A percentile compares a stretch with the other conserved stretches of the same genome.
phyloP scores from a whole-genome alignment of 2,888 invertebrate species.

The Notocelia uddmanniana region DNA sequence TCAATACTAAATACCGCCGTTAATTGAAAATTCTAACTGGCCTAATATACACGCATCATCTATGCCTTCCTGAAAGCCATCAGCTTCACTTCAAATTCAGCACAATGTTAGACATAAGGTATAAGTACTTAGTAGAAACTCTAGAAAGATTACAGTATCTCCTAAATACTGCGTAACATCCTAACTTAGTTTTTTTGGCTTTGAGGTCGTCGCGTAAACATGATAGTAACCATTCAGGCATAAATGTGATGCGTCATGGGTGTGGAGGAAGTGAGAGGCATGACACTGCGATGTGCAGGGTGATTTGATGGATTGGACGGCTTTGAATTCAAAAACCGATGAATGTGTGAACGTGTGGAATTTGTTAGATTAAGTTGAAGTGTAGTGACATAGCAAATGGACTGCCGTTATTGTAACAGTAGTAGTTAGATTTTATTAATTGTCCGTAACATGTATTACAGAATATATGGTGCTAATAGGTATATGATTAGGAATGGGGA shows the following conservation, averaged over 20 bases:
- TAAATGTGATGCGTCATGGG: slow-evolving; percentile 39
- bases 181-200: not conserved
- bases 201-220: not conserved
- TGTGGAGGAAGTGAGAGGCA: slow-evolving; percentile 43
- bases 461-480: too few species aligned
- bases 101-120: too few species aligned
- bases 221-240: slow-evolving; percentile 28
- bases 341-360: slow-evolving; percentile 23
- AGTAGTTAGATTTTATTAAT: not conserved
- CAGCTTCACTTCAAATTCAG: not conserved
- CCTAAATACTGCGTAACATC: not conserved
- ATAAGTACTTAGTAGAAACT: not conserved
- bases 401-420: slow-evolving; percentile 21
- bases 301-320: slow-evolving; percentile 31
- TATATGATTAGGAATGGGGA: too few species aligned
- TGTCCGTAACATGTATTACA: too few species aligned
- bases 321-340: slow-evolving; percentile 24
- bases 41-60: too few species aligned
- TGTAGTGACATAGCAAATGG: slow-evolving; percentile 21
- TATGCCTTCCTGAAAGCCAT: too few species aligned
- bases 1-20: not conserved
- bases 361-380: slow-evolving; percentile 13
- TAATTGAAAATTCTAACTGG: not conserved
- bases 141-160: not conserved
- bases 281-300: slow-evolving; percentile 38